These are phyloP conservation scores for Misgurnus mizolepis DNA, from an alignment of 2,113 vertebrate genomes.

Conservation along the genomic window DNA sequence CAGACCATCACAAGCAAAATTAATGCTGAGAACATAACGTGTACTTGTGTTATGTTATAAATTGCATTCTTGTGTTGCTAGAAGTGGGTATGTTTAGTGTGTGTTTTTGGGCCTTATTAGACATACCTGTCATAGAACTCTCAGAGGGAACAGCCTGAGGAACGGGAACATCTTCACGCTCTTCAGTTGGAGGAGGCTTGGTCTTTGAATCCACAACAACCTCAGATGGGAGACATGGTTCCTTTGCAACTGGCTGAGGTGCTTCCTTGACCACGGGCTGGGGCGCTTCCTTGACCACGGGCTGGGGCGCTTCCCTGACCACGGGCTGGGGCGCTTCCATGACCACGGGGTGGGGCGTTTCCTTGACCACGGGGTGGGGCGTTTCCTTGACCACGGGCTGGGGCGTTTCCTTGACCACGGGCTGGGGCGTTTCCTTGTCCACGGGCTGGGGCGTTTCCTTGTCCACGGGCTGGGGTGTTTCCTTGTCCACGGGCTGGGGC, in stretches of 20 bases:
- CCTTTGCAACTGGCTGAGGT: not conserved
- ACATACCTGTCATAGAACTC: slow-evolving; percentile 81
- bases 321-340: not conserved
- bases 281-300: slow-evolving; percentile 42
- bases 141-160: slow-evolving; percentile 68
- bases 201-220: not conserved
- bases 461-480: slow-evolving; percentile 19
- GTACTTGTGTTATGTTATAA: no score
- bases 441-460: slow-evolving; percentile 35
- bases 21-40: no score
- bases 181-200: slow-evolving; percentile 44
- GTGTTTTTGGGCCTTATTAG: not conserved
- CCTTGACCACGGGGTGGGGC: slow-evolving; percentile 12
- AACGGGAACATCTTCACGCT: slow-evolving; percentile 71
- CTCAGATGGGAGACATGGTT: not conserved
- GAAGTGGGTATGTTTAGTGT: not conserved
- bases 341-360: slow-evolving; percentile 30
- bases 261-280: not conserved
- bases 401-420: not conserved
- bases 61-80: no score
- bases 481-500: slow-evolving; percentile 9
- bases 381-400: slow-evolving; percentile 18
- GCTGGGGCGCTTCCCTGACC: not conserved
- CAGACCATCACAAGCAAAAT: no score
- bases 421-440: not conserved